Conservation (phyloP, 2,888 invertebrate species). For the Nomada hirtipes region DNA sequence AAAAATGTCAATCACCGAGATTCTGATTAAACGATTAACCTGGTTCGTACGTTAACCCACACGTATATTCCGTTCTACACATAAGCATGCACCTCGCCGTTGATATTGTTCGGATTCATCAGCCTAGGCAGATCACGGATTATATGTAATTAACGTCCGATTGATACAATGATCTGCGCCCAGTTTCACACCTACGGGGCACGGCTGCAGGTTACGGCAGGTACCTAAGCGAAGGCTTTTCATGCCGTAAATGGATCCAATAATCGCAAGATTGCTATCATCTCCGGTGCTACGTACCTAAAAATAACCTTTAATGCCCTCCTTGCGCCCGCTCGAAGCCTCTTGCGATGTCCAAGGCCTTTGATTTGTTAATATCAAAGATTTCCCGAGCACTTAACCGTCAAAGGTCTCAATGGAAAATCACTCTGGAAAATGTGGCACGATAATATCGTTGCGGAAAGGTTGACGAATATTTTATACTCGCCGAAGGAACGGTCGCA, state of each 20-base stretch:
- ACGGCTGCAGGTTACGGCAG: neutral
- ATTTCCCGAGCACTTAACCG: neutral
- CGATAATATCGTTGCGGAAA: neutral
- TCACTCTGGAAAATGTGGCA: neutral
- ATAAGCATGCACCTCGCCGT: constrained; percentile 4
- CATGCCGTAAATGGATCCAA: constrained; percentile 50
- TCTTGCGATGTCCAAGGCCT: neutral
- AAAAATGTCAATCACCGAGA: too few species aligned
- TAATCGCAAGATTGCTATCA: constrained; percentile 54
- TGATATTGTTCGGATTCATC: constrained; percentile 44
- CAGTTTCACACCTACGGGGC: constrained; percentile 30
- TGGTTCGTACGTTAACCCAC: constrained; percentile 16
- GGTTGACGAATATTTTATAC: neutral
- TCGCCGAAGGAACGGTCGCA: neutral
- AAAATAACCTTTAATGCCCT: constrained; percentile 22
- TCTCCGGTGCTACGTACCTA: constrained; percentile 20
- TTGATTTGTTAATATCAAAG: constrained; percentile 3
- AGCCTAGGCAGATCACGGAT: constrained; percentile 62
- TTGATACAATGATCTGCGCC: constrained; percentile 46
- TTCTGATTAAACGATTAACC: constrained; percentile 4
- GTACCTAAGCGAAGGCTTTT: constrained; percentile 19
- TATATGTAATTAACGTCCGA: constrained; percentile 65
- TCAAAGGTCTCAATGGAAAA: neutral
- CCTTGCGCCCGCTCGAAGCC: neutral
- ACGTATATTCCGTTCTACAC: neutral